Conservation (phyloP, 1,140 invertebrate genomes). For the Panagrolaimus sp. region DNA sequence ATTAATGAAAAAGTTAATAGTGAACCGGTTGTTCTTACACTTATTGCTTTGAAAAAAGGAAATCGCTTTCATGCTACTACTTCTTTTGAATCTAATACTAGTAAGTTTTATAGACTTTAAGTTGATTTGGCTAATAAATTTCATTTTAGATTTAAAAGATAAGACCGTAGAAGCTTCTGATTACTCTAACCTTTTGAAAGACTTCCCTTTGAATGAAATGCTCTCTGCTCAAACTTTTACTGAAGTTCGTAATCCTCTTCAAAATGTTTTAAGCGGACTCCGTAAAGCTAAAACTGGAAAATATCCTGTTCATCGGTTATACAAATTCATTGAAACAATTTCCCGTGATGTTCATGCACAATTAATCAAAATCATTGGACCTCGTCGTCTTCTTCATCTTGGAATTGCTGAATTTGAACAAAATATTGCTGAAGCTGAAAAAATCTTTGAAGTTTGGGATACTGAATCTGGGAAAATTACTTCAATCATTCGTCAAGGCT, state of each 20-base stretch:
- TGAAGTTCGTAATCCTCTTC: constrained; percentile 78
- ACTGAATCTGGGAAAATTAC: constrained; percentile 97
- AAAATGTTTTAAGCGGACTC: constrained; percentile 84
- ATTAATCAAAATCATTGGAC: constrained; percentile 83
- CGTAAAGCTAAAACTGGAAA: constrained; percentile 93
- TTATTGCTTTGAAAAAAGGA: constrained; percentile 94
- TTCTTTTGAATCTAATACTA: constrained; percentile 96
- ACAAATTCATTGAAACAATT: constrained; percentile 90
- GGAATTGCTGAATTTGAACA: constrained; percentile 97
- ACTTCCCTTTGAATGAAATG: constrained; percentile 96
- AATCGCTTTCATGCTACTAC: constrained; percentile 98
- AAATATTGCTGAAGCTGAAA: constrained; percentile 83
- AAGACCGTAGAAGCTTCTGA: constrained; percentile 93
- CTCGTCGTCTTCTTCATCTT: constrained; percentile 92
- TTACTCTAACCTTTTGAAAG: constrained; percentile 98
- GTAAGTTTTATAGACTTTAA: constrained; percentile 74
- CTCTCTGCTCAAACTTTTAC: constrained; percentile 92
- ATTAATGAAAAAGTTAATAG: constrained; percentile 96
- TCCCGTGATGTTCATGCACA: constrained; percentile 88
- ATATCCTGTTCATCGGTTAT: constrained; percentile 87
- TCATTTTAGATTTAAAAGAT: constrained; percentile 74
- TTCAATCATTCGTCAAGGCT: constrained; percentile 79
- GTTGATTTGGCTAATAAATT: constrained; percentile 67
- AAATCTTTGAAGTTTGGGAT: constrained; percentile 94
- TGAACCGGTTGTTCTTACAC: constrained; percentile 80